These are phyloP conservation scores for Galbula dea DNA, from an alignment of 2,113 vertebrate species.

Conservation along the genomic window DNA sequence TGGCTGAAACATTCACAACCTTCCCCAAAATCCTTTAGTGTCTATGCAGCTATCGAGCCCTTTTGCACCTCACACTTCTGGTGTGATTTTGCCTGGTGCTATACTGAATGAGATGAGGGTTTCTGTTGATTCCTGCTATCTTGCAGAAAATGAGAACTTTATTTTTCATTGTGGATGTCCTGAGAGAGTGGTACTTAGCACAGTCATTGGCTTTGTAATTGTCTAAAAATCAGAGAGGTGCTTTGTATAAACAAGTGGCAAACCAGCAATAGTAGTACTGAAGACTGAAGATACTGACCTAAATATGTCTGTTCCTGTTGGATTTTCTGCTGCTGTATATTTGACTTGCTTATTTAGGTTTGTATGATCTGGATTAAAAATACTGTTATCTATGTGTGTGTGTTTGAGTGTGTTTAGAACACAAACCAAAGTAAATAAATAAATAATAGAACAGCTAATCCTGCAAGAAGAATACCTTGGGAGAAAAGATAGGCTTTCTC, in stretches of 20 bases:
- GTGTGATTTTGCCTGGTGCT: neutral
- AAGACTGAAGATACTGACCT: neutral
- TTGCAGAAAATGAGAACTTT: neutral
- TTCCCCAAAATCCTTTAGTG: neutral
- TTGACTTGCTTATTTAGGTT: neutral
- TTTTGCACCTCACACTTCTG: neutral
- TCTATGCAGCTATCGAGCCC: neutral
- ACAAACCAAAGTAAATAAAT: neutral
- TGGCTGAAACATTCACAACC: neutral
- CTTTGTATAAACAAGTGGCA: neutral
- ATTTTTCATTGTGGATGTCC: neutral
- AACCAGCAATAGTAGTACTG: neutral
- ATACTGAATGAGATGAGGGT: accelerated
- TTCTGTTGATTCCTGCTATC: neutral
- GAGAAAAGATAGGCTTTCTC: neutral
- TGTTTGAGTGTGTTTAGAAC: neutral
- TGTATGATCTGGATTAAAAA: neutral
- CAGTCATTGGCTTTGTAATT: neutral
- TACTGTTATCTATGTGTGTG: neutral
- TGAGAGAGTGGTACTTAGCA: neutral
- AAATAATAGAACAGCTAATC: neutral
- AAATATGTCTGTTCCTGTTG: neutral
- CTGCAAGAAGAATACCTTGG: neutral
- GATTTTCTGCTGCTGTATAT: neutral
- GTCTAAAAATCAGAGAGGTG: neutral